Conservation (phyloP, 2,888 invertebrate genomes). For the Sycophila texana region DNA sequence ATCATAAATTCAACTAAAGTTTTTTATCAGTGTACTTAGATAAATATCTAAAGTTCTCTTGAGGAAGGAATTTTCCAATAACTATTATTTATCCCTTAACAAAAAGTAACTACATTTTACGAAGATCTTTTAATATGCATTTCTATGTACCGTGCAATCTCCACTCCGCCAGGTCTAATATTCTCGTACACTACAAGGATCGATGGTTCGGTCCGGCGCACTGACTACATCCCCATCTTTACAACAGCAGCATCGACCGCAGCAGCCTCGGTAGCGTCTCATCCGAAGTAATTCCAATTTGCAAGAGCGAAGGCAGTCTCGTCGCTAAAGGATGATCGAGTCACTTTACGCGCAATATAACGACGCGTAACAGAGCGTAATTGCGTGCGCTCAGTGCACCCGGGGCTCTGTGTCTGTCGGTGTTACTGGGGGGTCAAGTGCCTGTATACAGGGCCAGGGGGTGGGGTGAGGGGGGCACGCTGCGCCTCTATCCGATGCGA, state of each 20-base stretch:
- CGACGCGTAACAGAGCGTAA: conserved; percentile 38
- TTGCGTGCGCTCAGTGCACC: conserved; percentile 7
- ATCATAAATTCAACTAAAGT: too few relatives aligned
- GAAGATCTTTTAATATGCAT: too few relatives aligned
- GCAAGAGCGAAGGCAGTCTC: conserved; percentile 7
- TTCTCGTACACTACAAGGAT: too few relatives aligned
- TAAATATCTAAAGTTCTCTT: too few relatives aligned
- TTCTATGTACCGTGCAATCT: too few relatives aligned
- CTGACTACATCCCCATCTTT: too few relatives aligned
- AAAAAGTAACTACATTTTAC: too few relatives aligned
- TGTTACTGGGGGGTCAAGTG: background rate
- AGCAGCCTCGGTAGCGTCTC: background rate
- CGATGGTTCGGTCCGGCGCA: too few relatives aligned
- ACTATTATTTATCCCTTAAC: background rate
- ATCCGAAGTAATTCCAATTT: conserved; percentile 40
- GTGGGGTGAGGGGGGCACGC: background rate
- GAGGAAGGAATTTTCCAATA: background rate
- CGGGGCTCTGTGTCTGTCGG: background rate
- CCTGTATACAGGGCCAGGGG: background rate
- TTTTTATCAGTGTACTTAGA: too few relatives aligned
- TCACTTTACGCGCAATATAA: conserved; percentile 45
- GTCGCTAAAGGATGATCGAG: conserved; percentile 36
- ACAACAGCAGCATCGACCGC: background rate
- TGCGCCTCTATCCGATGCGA: too few relatives aligned
- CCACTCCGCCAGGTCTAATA: too few relatives aligned